A percentile compares a stretch with the other conserved stretches of the same genome.
Evolutionary conservation across 2,888 invertebrate genomes (phyloP).

Genomic region (Apamea sordens): DNA sequence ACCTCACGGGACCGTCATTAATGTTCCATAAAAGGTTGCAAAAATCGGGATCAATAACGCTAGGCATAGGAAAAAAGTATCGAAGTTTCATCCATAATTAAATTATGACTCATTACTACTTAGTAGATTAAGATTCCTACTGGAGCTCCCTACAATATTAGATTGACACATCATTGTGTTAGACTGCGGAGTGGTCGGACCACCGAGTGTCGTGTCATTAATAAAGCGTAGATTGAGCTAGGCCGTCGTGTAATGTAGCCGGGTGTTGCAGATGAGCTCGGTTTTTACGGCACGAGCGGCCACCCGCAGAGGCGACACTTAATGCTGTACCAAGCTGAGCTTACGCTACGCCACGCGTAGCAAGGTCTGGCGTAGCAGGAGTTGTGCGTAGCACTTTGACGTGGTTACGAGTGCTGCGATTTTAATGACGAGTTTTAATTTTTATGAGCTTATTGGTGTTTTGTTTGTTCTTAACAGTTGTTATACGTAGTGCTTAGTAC

Average conservation of each 20-base stretch:
- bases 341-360: constrained; percentile 56
- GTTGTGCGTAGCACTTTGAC: constrained; percentile 2
- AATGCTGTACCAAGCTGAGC: constrained; percentile 66
- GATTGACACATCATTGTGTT: constrained; percentile 71
- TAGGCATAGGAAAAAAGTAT: not conserved
- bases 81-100: not conserved
- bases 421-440: not conserved
- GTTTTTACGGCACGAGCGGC: constrained; percentile 90
- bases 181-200: constrained; percentile 71
- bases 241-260: constrained; percentile 84
- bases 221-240: constrained; percentile 87
- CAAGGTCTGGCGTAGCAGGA: constrained; percentile 23
- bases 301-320: constrained; percentile 87
- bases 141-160: constrained; percentile 17
- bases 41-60: not conserved
- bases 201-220: constrained; percentile 83
- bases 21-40: not conserved
- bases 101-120: not conserved
- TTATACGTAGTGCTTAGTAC: not conserved
- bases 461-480: not conserved
- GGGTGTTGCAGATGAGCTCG: constrained; percentile 85
- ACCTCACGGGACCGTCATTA: too few species aligned
- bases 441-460: not conserved
- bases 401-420: not conserved
- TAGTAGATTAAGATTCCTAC: not conserved